Evolutionary conservation across 2,797 vertebrate species (phyloP).

Genomic region (Sardinella longiceps): DNA sequence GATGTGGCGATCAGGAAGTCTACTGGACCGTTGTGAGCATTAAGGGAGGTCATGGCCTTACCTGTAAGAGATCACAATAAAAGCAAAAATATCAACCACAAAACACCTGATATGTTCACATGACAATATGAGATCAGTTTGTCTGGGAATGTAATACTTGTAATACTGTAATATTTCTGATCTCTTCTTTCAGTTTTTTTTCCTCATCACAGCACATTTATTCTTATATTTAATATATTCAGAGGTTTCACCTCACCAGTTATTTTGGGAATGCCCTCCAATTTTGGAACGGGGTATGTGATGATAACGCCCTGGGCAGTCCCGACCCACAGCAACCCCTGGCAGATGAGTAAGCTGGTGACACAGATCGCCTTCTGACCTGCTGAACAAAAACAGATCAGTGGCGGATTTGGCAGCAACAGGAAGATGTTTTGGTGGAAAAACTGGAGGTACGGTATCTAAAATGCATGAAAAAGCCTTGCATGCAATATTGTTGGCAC

Average conservation of each 20-base stretch:
- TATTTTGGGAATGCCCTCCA: conserved; percentile 94
- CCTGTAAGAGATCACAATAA: conserved; percentile 64
- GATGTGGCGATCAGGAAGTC: conserved; percentile 81
- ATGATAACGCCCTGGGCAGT: conserved; percentile 87
- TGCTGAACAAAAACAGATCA: conserved; percentile 49
- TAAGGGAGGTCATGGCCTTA: conserved; percentile 88
- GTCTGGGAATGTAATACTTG: no score
- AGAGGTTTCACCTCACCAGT: conserved; percentile 73
- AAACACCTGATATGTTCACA: not conserved
- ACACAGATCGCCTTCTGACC: conserved; percentile 80
- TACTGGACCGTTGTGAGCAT: conserved; percentile 86
- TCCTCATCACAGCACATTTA: not conserved
- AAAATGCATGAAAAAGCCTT: not conserved
- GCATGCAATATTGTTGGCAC: not conserved
- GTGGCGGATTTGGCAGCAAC: not conserved
- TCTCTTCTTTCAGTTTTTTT: not conserved
- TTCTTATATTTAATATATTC: not conserved
- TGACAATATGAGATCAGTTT: not conserved
- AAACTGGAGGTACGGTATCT: not conserved
- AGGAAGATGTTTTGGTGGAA: not conserved
- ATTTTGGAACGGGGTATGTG: conserved; percentile 83
- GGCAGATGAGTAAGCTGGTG: conserved; percentile 87
- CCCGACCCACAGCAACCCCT: conserved; percentile 90
- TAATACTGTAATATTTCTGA: not conserved
- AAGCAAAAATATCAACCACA: not conserved